Evolutionary conservation across 2,888 invertebrate genomes (phyloP), one percentile per base, ranked within the genome.

Genomic region (Galeopsomyia nigrocyanea): DNA sequence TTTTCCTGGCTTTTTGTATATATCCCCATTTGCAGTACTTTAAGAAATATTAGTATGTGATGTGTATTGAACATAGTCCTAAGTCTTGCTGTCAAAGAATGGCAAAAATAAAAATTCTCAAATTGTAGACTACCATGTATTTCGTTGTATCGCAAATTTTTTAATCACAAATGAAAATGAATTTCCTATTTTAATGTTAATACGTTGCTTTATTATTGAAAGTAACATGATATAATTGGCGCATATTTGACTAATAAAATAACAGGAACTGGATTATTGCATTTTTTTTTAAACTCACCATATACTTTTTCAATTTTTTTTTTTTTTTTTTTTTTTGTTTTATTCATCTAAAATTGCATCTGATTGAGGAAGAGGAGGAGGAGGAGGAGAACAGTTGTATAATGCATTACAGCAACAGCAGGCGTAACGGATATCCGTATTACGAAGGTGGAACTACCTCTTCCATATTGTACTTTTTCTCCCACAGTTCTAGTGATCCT

Each of bases 1-100:
- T 82, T 80, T 76, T 80, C 80, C 79, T 80, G 82, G 84, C 82
- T 86, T 86, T 86, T 85, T 86, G 86, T 85, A 86, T 84, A 86
- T 86, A 85, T 85, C 83, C 82, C 80, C 81, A 79, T 80, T 80
- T 80, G 79, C 70, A 75, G 78, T 79, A 79, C 74, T 71, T 71
- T 77, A 79, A 79, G 76, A 79, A 78, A 73, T 76, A 78, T 75
- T 80, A 81, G 78, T 78, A 82, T 82, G 83, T 83, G 82, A 84
- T 82, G 83, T 85, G 84, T 85, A 85, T 82, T 82, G 79, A 82
- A 80, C 79, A 80, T 83, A 83, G 80, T 61, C 78, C 75, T 83
- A 82, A 83, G 82, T 80, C 78, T 80, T 78, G 79, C 78, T 80
- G 80, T 76, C 75, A 76, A n/a, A 80, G 75, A 83, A 82, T 82